phyloP scores from a whole-genome alignment of 2,797 vertebrate genomes.

The Benthosema pterotum region DNA sequence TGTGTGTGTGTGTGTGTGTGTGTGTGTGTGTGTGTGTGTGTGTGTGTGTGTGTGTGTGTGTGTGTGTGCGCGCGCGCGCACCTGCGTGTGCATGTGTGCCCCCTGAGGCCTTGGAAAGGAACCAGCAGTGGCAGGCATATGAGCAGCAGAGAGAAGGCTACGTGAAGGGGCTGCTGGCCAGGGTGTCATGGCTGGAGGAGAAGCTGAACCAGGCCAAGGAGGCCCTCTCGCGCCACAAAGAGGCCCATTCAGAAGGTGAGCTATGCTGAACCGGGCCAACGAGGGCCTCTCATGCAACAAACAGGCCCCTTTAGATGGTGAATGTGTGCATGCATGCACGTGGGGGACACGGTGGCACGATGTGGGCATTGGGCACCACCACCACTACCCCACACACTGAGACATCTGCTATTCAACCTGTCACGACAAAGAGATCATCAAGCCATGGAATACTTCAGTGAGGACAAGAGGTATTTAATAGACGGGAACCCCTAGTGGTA shows the following conservation, averaged over 20 bases:
- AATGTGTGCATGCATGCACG: no score
- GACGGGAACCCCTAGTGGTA: no score
- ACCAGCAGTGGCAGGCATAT: constrained; percentile 88
- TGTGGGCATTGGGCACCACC: no score
- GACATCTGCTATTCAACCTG: no score
- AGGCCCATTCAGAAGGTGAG: constrained; percentile 82
- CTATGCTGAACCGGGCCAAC: neutral
- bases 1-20: neutral
- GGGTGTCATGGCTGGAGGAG: constrained; percentile 84
- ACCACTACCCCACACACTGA: no score
- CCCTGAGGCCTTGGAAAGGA: constrained; percentile 89
- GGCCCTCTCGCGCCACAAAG: constrained; percentile 70
- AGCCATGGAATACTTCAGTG: no score
- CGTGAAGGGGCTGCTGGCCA: constrained; percentile 80
- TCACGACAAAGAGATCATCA: no score
- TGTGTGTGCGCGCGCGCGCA: constrained; percentile 22
- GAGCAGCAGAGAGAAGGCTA: constrained; percentile 90
- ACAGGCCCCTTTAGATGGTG: no score
- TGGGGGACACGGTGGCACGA: no score
- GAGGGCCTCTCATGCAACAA: no score
- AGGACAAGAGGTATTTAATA: no score
- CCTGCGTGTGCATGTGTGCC: no score
- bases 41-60: neutral
- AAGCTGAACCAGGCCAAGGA: constrained; percentile 69
- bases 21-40: neutral